A percentile compares a stretch with the other conserved stretches of the same genome.
Evolutionary conservation across 2,888 invertebrate genomes (phyloP).

Genomic region (Drosophila nr. perissopoda): DNA sequence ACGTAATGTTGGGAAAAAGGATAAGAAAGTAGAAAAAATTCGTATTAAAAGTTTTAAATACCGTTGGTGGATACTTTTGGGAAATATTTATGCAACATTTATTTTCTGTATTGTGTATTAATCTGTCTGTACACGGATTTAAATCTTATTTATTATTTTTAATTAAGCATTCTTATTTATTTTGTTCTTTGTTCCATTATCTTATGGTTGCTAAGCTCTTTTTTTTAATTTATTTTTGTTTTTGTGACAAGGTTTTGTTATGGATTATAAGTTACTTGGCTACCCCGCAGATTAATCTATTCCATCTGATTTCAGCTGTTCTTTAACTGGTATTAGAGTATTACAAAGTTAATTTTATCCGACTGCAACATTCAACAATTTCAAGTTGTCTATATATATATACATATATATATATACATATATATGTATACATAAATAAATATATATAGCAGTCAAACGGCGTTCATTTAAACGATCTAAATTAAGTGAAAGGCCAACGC

Average conservation of each 20-base stretch:
- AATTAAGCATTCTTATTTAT: background rate
- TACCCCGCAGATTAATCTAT: background rate
- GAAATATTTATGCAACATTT: background rate
- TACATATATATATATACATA: background rate
- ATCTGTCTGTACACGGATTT: background rate
- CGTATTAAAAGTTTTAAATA: background rate
- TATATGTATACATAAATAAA: background rate
- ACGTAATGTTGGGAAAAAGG: background rate
- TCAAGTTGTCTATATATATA: background rate
- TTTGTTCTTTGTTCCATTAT: background rate
- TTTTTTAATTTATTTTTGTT: background rate
- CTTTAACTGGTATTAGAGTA: background rate
- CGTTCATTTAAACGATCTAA: background rate
- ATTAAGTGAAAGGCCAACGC: background rate
- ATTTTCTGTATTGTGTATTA: background rate
- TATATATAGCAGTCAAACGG: background rate
- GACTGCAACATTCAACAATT: background rate
- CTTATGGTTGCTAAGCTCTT: background rate
- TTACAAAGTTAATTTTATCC: background rate
- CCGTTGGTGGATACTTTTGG: background rate
- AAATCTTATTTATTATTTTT: background rate
- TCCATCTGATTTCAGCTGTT: background rate
- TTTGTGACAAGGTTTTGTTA: background rate
- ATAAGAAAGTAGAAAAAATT: background rate
- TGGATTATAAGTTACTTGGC: background rate